These are phyloP conservation scores for Entomobrya multifasciata DNA, from an alignment of 2,888 invertebrate genomes.

Conservation along the genomic window DNA sequence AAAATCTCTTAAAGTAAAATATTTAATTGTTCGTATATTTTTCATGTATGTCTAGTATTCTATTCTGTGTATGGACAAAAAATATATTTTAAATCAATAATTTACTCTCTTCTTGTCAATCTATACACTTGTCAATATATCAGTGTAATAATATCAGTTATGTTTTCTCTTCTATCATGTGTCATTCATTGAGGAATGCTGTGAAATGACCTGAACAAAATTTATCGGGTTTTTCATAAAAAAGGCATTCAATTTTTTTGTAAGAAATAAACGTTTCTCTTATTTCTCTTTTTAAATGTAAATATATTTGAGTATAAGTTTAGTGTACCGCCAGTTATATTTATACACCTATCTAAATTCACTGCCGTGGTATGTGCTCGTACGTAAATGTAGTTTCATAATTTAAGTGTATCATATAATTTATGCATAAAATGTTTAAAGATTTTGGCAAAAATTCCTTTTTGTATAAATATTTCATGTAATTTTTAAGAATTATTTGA, in stretches of 20 bases:
- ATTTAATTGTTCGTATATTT: no score
- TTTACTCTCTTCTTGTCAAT: conserved; percentile 36
- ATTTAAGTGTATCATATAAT: no score
- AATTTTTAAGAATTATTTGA: no score
- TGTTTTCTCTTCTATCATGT: not conserved
- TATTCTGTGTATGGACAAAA: conserved; percentile 8
- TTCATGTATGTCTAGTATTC: no score
- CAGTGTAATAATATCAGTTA: not conserved
- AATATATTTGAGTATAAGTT: not conserved
- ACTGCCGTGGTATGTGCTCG: conserved; percentile 31
- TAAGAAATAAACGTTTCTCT: not conserved
- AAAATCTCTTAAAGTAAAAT: no score
- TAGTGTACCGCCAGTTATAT: not conserved
- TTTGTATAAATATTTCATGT: no score
- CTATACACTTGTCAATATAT: not conserved
- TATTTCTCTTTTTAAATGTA: not conserved
- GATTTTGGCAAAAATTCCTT: no score
- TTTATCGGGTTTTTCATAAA: no score
- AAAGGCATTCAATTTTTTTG: no score
- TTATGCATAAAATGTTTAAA: no score
- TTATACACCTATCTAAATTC: not conserved
- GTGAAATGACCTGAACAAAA: no score
- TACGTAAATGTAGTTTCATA: conserved; percentile 30
- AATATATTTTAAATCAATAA: conserved; percentile 7
- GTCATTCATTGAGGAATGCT: no score